Evolutionary conservation across 1,140 invertebrate genomes (phyloP).

Genomic region (Hylaeus anthracinus): DNA sequence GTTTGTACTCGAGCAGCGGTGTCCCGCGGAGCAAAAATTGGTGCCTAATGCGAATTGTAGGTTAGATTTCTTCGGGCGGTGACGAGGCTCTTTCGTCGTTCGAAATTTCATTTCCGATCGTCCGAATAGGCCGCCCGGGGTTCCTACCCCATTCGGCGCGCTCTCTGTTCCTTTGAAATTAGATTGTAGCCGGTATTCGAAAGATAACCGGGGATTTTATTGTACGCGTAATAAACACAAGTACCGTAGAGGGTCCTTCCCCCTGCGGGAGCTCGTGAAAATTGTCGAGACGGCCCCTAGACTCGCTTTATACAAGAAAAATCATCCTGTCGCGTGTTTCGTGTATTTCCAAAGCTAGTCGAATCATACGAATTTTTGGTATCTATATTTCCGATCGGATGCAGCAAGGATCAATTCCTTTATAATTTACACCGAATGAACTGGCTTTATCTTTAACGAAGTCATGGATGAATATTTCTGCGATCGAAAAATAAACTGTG

Average conservation of each 20-base stretch:
- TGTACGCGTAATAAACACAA: slow-evolving; percentile 33
- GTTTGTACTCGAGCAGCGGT: slow-evolving; percentile 1
- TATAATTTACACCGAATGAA: too few species aligned
- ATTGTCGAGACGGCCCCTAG: background rate
- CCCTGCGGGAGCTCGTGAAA: background rate
- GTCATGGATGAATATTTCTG: too few species aligned
- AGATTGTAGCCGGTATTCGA: slow-evolving; percentile 55
- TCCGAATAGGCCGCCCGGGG: slow-evolving; percentile 66
- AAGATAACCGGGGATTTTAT: slow-evolving; percentile 58
- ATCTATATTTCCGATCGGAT: too few species aligned
- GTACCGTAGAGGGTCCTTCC: background rate
- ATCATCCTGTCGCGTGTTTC: too few species aligned
- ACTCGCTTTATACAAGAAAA: too few species aligned
- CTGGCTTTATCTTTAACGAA: too few species aligned
- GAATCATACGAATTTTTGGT: too few species aligned
- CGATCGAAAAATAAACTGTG: too few species aligned
- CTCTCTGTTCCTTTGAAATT: slow-evolving; percentile 49
- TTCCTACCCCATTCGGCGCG: slow-evolving; percentile 15
- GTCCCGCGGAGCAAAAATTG: slow-evolving; percentile 55
- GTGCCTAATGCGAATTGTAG: slow-evolving; percentile 68
- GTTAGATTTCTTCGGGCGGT: slow-evolving; percentile 72
- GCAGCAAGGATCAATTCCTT: too few species aligned
- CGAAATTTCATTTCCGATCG: slow-evolving; percentile 76
- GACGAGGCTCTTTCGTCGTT: slow-evolving; percentile 71
- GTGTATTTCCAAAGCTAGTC: too few species aligned